Evolutionary conservation across 2,888 invertebrate genomes (phyloP).

Genomic region (Nomada goodeniana): DNA sequence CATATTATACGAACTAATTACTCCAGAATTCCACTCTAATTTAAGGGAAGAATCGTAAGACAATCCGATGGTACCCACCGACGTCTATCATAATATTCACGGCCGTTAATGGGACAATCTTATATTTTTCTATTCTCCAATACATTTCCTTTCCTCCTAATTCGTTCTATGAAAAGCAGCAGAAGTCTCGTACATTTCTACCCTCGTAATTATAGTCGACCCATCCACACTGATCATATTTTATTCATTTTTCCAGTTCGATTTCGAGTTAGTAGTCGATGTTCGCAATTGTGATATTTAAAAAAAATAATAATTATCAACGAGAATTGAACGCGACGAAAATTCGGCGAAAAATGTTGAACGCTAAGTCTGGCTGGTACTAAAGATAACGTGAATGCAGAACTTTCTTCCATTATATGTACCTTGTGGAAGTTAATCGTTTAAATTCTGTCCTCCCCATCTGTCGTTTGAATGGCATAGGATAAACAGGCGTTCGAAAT

Average conservation of each 20-base stretch:
- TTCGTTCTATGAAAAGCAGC: no score
- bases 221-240: no score
- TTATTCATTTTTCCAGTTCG: no score
- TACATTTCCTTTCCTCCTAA: background rate
- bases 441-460: background rate
- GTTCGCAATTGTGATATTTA: no score
- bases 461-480: background rate
- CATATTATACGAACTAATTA: background rate
- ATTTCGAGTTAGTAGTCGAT: no score
- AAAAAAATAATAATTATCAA: no score
- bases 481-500: background rate
- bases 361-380: background rate
- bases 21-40: background rate
- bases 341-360: no score
- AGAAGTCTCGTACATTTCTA: no score
- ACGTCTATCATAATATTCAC: background rate
- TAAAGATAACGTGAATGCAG: background rate
- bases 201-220: no score
- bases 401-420: background rate
- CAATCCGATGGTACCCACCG: no score
- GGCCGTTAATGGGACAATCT: background rate
- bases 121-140: background rate
- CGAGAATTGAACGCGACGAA: no score
- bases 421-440: background rate
- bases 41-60: no score